A percentile compares a stretch with the other conserved stretches of the same genome.
Conservation (phyloP, 2,888 invertebrate genomes). For the Cryptus armator region DNA sequence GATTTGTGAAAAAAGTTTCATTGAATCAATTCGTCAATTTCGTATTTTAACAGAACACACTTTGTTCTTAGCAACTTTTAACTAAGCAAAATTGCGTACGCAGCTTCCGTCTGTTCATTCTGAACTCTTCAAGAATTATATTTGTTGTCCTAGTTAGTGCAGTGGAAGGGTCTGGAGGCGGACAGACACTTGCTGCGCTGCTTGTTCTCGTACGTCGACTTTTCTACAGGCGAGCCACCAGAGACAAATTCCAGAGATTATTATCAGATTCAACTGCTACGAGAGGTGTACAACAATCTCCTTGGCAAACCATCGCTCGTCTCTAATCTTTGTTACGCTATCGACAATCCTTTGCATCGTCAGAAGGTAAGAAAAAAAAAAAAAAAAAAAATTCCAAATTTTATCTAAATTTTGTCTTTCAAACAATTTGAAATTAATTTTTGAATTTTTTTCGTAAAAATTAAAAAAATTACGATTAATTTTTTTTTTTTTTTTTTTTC, state of each 20-base stretch:
- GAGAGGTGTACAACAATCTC: constrained; percentile 92
- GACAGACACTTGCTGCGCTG: constrained; percentile 98
- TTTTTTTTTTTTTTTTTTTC: too few species aligned
- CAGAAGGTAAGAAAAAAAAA: constrained; percentile 88
- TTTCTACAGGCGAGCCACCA: constrained; percentile 89
- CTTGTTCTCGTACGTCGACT: constrained; percentile 95
- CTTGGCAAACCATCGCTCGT: constrained; percentile 95
- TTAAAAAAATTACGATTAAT: not conserved
- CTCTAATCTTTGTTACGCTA: constrained; percentile 94
- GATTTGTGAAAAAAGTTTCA: not conserved
- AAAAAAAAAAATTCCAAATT: too few species aligned
- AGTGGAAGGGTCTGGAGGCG: constrained; percentile 97
- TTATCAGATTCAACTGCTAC: constrained; percentile 90
- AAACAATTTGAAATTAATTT: not conserved
- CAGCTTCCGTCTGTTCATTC: constrained; percentile 34
- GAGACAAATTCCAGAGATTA: constrained; percentile 86
- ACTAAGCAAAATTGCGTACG: constrained; percentile 11
- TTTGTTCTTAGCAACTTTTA: constrained; percentile 5
- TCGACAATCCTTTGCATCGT: constrained; percentile 92
- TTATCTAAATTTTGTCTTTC: too few species aligned
- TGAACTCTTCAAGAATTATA: constrained; percentile 70
- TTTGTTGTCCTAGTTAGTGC: constrained; percentile 90
- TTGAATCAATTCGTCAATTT: constrained; percentile 12
- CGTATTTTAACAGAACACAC: constrained; percentile 32
- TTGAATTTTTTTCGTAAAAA: not conserved